Percentiles rank a stretch among this genome's conserved stretches.
These are phyloP conservation scores for Delia radicum DNA, from an alignment of 1,140 invertebrate genomes.

Conservation along the genomic window DNA sequence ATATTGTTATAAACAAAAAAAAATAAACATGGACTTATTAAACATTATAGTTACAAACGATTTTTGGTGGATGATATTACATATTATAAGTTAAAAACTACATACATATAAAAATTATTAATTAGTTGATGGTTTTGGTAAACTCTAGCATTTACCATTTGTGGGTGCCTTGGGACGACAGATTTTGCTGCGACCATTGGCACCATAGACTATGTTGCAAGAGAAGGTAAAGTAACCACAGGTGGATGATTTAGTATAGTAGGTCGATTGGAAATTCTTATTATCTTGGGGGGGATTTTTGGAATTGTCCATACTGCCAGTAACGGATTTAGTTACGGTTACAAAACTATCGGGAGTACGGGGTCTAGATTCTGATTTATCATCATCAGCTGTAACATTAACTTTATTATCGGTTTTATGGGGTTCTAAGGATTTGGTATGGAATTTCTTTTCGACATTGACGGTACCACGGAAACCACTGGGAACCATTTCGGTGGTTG, in stretches of 20 bases:
- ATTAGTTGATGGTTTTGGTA: neutral
- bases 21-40: neutral
- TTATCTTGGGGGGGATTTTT: constrained; percentile 60
- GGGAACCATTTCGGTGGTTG: constrained; percentile 47
- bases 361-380: constrained; percentile 51
- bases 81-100: neutral
- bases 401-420: constrained; percentile 38
- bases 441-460: constrained; percentile 52
- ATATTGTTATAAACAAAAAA: neutral
- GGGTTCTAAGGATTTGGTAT: constrained; percentile 46
- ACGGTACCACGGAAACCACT: constrained; percentile 52
- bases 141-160: constrained; percentile 50
- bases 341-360: constrained; percentile 61
- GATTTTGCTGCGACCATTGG: constrained; percentile 74
- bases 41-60: neutral
- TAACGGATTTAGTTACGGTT: constrained; percentile 75
- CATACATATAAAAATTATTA: too few species aligned
- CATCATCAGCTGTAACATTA: constrained; percentile 49
- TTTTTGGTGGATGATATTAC: neutral
- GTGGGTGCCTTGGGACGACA: constrained; percentile 70
- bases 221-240: constrained; percentile 84
- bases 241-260: constrained; percentile 81
- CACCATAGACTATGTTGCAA: constrained; percentile 74
- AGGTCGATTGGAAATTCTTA: constrained; percentile 71
- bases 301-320: constrained; percentile 66